phyloP scores from a whole-genome alignment of 37 sponge, comb jelly and placozoan species.

The Oscarella lobularis region DNA sequence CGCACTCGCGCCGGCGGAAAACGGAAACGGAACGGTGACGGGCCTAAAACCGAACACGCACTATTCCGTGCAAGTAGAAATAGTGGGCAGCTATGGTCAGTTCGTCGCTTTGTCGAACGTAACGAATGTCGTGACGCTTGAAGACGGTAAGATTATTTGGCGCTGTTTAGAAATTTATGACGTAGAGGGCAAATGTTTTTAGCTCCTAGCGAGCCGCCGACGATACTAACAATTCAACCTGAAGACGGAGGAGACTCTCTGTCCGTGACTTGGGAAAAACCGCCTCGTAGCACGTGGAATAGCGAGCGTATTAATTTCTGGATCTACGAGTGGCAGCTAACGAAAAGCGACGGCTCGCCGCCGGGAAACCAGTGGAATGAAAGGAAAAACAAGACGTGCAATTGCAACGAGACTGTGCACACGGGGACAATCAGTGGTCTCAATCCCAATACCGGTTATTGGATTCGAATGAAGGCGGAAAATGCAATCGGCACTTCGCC shows the following conservation, averaged over 20 bases:
- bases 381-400: no score
- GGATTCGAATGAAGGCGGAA: background rate
- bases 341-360: no score
- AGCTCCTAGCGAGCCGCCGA: background rate
- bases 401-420: background rate
- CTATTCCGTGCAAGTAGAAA: background rate
- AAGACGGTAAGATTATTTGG: background rate
- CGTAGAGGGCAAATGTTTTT: background rate
- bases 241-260: background rate
- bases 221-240: background rate
- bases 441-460: background rate
- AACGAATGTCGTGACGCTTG: background rate
- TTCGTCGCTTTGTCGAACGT: background rate
- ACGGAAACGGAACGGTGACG: no score
- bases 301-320: background rate
- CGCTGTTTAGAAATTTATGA: background rate
- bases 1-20: no score
- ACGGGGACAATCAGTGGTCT: background rate
- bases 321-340: background rate
- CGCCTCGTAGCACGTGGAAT: background rate
- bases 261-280: background rate
- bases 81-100: background rate
- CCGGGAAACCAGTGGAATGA: no score
- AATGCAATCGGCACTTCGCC: background rate
- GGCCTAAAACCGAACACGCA: background rate